Conservation (phyloP, 2,113 vertebrate genomes). For the Trichomycterus rosablanca region DNA sequence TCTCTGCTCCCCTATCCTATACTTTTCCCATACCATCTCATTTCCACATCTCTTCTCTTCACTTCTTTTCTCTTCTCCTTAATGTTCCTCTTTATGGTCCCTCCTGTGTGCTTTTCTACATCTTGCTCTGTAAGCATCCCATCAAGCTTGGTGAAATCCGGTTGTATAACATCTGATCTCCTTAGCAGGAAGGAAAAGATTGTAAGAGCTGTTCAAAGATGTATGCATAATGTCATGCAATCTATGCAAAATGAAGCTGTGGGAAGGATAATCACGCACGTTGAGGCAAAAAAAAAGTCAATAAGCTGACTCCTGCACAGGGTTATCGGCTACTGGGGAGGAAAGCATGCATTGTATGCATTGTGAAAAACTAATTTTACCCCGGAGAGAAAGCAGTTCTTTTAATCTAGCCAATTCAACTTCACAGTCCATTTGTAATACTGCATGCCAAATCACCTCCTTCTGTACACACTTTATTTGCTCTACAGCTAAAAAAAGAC, state of each 20-base stretch:
- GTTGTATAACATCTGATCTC: conserved; percentile 53
- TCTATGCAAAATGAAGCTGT: conserved; percentile 41
- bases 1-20: conserved; percentile 16
- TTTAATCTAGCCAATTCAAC: conserved; percentile 11
- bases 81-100: not conserved
- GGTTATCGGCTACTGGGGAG: conserved; percentile 29
- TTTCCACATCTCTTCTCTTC: conserved; percentile 28
- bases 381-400: conserved; percentile 10
- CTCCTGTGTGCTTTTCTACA: conserved; percentile 40
- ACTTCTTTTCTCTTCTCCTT: conserved; percentile 33
- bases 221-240: conserved; percentile 55
- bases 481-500: no score
- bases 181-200: conserved; percentile 44
- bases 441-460: conserved; percentile 1
- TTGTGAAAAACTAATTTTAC: conserved; percentile 25
- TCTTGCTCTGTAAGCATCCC: conserved; percentile 7
- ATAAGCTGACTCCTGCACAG: conserved; percentile 13
- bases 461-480: no score
- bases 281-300: conserved; percentile 37
- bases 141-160: conserved; percentile 55
- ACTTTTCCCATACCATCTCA: conserved; percentile 40
- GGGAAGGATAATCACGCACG: conserved; percentile 34
- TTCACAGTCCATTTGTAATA: not conserved
- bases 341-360: not conserved
- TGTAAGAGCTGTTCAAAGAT: conserved; percentile 63